Evolutionary conservation across 1,140 invertebrate species (phyloP).

Genomic region (Drosophila pseudoobscura): DNA sequence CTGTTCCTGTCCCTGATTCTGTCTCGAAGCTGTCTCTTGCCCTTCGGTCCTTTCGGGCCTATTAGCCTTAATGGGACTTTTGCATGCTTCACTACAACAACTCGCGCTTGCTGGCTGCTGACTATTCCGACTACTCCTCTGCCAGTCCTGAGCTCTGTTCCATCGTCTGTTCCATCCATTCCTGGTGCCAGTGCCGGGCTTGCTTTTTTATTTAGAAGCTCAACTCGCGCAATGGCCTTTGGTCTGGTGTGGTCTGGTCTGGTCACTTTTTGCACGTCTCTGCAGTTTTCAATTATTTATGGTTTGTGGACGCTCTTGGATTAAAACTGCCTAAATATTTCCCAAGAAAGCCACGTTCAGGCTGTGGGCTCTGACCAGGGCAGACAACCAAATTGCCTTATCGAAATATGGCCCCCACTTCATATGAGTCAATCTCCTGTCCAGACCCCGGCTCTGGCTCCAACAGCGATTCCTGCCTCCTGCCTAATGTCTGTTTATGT

Average conservation of each 20-base stretch:
- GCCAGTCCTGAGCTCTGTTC: neutral
- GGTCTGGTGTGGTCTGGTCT: slow-evolving; percentile 3
- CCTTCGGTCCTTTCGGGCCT: slow-evolving; percentile 62
- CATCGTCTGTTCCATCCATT: neutral
- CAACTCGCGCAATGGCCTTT: slow-evolving; percentile 29
- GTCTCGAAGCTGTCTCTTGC: slow-evolving; percentile 41
- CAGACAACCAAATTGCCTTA: slow-evolving; percentile 54
- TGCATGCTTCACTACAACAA: slow-evolving; percentile 70
- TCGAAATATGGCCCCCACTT: slow-evolving; percentile 38
- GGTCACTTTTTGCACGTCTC: slow-evolving; percentile 67
- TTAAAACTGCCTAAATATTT: slow-evolving; percentile 71
- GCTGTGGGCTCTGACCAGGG: slow-evolving; percentile 9
- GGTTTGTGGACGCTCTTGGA: slow-evolving; percentile 71
- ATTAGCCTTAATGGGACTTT: slow-evolving; percentile 74
- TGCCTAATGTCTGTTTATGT: slow-evolving; percentile 40
- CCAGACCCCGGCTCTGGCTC: neutral
- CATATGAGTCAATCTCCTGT: slow-evolving; percentile 61
- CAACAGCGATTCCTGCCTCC: neutral
- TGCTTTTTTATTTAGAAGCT: slow-evolving; percentile 37
- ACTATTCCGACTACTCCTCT: slow-evolving; percentile 28
- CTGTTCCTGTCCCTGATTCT: slow-evolving; percentile 10
- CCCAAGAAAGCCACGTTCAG: slow-evolving; percentile 36
- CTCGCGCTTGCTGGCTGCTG: slow-evolving; percentile 41
- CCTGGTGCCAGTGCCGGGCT: neutral
- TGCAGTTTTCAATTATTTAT: slow-evolving; percentile 75